A percentile compares a stretch with the other conserved stretches of the same genome.
These are phyloP conservation scores for human DNA, from an alignment of 2,113 vertebrate species.

Conservation along the genomic window DNA sequence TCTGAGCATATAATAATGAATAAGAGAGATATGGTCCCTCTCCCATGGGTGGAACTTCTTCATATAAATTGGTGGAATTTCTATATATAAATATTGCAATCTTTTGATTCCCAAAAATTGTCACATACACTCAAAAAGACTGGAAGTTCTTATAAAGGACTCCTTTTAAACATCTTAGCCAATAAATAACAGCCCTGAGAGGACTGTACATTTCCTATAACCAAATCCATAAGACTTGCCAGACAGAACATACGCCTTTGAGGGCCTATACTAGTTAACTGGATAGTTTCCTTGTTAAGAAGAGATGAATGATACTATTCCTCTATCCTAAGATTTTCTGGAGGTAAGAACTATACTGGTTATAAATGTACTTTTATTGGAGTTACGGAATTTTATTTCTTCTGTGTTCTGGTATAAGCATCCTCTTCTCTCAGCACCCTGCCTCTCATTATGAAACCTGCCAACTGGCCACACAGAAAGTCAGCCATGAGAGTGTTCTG, in stretches of 20 bases:
- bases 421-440: not conserved
- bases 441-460: constrained; percentile 10
- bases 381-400: constrained; percentile 2
- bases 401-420: constrained; percentile 39
- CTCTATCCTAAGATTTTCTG: not conserved
- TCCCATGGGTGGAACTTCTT: not conserved
- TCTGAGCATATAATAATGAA: not conserved
- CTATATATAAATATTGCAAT: not conserved
- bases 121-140: not conserved
- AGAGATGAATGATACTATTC: not conserved
- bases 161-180: not conserved
- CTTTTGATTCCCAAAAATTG: constrained; percentile 2
- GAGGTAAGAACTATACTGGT: constrained; percentile 17
- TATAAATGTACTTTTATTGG: not conserved
- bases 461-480: not conserved
- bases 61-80: not conserved
- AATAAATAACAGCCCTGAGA: not conserved
- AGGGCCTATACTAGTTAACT: not conserved
- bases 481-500: not conserved
- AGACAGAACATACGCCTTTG: not conserved
- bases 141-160: not conserved
- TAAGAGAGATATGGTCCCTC: not conserved
- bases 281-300: not conserved
- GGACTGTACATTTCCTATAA: not conserved
- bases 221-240: not conserved